Base-by-base conservation (phyloP, 2,888 invertebrate genomes). In the Cactoblastis cactorum region DNA sequence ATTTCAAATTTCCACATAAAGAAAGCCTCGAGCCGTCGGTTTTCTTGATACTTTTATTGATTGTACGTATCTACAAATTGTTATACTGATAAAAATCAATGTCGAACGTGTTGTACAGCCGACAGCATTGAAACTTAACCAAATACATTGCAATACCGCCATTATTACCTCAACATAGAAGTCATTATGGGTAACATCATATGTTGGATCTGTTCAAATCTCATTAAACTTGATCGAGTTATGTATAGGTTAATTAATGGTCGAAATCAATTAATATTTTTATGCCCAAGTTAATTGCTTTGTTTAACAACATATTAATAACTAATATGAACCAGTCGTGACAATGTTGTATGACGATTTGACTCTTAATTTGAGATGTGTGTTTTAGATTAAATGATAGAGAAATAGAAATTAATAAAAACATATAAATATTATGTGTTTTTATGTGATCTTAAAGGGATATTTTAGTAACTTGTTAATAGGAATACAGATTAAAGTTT, bases 21-120 rank as follows among this genome's bases (percentile, higher is more conserved):
- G 6, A 22, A 4, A 22, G 4, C 28, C 3, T 4, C 8, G 3
- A 9, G 28, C 28, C 3, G 9, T n/a, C 28, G 9, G 28, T 3
- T 28, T 1, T 9, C 28, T 41, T 22, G 8, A 24, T 22, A 8
- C 9, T 19, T 18, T 39, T 19, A 35, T 35, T 14, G 14, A 37
- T 14, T 14, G 37, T 37, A 47, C 50, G 53, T 53, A 37, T 37
- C 37, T 37, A 37, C 37, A 37, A 37, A 37, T 37, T 28, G n/a
- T 39, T 32, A 19, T n/a, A 32, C 2, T 18, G 24, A 41, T 41
- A 12, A 41, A 22, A 19, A 24, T 24, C 12, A 41, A 4, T 35
- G n/a, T 35, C 1, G 34, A 34, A 34, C 11, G 11, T 22, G 22
- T 22, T 22, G 22, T 5, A 28, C 8, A n/a, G n/a, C n/a, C n/a